Evolutionary conservation across 2,113 vertebrate species (phyloP).

Genomic region (Oreochromis niloticus): DNA sequence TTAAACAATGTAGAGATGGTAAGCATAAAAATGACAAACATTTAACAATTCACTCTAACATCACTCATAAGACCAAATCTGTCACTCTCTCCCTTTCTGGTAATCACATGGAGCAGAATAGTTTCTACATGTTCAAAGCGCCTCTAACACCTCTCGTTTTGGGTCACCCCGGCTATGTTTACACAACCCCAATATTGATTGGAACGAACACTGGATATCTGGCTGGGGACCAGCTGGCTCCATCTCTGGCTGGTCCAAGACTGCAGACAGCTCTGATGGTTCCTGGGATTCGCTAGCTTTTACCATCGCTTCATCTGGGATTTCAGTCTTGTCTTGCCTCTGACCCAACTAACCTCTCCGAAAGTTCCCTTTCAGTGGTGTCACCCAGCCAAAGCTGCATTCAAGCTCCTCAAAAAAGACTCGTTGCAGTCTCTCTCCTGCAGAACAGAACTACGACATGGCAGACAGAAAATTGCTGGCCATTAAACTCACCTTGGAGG

Average conservation of each 20-base stretch:
- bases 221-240: background rate
- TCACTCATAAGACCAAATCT: background rate
- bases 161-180: background rate
- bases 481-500: background rate
- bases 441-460: accelerated
- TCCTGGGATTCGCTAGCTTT: background rate
- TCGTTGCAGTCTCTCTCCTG: background rate
- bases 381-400: background rate
- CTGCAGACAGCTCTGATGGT: background rate
- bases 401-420: background rate
- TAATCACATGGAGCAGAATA: background rate
- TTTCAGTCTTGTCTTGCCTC: background rate
- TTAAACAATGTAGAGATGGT: too few species aligned
- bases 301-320: background rate
- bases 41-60: background rate
- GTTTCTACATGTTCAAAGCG: background rate
- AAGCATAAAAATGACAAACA: too few species aligned
- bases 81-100: background rate
- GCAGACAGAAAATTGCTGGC: background rate
- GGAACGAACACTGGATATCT: background rate
- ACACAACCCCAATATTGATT: background rate
- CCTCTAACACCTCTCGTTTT: background rate
- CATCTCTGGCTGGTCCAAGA: background rate
- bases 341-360: background rate
- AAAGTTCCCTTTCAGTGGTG: background rate